Evolutionary conservation across 2,797 vertebrate species (phyloP).

Genomic region (Loris lydekkerianus): DNA sequence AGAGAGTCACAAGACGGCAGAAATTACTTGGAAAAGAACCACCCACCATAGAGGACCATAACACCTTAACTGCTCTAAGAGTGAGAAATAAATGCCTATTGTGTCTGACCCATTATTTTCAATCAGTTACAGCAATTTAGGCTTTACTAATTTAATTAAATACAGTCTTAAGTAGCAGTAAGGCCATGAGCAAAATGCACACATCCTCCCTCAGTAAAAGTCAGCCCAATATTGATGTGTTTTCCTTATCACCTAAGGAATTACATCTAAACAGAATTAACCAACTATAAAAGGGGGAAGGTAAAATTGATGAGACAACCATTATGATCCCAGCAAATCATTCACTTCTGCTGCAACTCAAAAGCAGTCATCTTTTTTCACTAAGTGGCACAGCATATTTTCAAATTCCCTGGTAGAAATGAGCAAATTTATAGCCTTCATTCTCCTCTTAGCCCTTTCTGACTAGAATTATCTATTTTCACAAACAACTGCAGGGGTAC

Average conservation of each 20-base stretch:
- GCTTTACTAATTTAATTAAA: slow-evolving; percentile 8
- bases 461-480: slow-evolving; percentile 3
- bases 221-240: not conserved
- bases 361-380: not conserved
- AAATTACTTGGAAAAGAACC: not conserved
- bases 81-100: not conserved
- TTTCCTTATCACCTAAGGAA: not conserved
- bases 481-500: not conserved
- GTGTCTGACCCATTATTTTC: slow-evolving; percentile 13
- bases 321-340: not conserved
- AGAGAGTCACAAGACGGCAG: not conserved
- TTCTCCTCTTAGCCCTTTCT: not conserved
- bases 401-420: slow-evolving; percentile 35
- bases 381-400: not conserved
- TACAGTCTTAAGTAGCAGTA: not conserved
- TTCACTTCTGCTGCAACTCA: not conserved
- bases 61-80: not conserved
- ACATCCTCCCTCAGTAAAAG: not conserved
- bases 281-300: not conserved
- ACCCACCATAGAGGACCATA: not conserved
- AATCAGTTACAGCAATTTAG: not conserved
- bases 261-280: slow-evolving; percentile 2
- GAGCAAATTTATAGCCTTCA: not conserved
- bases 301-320: not conserved
- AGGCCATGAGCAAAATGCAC: not conserved